phyloP scores from a whole-genome alignment of 2,113 vertebrate genomes.

The Accipiter virgatus region DNA sequence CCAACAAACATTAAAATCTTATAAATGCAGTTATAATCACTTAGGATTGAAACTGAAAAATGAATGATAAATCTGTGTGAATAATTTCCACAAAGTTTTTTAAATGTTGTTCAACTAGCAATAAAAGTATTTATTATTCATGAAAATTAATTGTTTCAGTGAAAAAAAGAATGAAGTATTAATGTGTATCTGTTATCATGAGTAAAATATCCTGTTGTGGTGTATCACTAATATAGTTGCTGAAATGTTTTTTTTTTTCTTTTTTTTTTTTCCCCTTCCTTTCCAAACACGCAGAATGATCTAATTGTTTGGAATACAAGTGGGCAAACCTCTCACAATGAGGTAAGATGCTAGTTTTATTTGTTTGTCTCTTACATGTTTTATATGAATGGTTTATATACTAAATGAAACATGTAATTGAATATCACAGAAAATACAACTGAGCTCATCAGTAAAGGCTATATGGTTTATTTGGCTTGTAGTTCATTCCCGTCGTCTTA shows the following conservation, averaged over 20 bases:
- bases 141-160: not conserved
- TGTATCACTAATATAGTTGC: not conserved
- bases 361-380: not conserved
- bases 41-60: not conserved
- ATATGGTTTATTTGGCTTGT: not conserved
- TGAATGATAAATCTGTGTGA: not conserved
- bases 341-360: constrained; percentile 51
- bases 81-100: not conserved
- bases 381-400: not conserved
- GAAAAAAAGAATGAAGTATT: not conserved
- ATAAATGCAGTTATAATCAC: not conserved
- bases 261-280: too few species aligned
- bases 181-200: not conserved
- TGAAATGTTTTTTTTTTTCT: not conserved
- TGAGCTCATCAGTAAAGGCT: not conserved
- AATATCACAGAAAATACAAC: not conserved
- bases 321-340: constrained; percentile 60
- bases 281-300: constrained; percentile 57
- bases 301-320: constrained; percentile 62
- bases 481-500: not conserved
- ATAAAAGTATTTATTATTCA: not conserved
- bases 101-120: not conserved
- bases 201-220: not conserved
- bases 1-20: not conserved
- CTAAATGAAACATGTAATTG: not conserved